Evolutionary conservation across 2,888 invertebrate species (phyloP).

Genomic region (Lamellibrachia columna): DNA sequence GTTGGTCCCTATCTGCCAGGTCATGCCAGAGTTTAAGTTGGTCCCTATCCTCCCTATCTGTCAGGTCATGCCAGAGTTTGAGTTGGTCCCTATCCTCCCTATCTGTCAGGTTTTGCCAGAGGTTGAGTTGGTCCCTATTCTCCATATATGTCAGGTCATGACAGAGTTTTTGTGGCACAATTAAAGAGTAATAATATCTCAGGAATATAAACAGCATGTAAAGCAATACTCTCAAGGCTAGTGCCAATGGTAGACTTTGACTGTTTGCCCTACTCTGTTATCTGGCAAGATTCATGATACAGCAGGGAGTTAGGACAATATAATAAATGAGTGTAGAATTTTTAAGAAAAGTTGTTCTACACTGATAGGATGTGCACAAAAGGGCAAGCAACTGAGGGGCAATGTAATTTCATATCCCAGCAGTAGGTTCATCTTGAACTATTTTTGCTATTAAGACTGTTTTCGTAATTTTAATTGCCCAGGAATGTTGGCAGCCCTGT

Average conservation of each 20-base stretch:
- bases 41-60: neutral
- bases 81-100: too few species aligned
- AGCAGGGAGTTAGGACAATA: neutral
- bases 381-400: neutral
- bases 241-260: neutral
- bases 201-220: slow-evolving; percentile 6
- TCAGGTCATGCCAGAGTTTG: too few species aligned
- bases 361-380: neutral
- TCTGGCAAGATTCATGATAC: neutral
- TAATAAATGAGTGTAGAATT: neutral
- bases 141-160: neutral
- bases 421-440: neutral
- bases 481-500: neutral
- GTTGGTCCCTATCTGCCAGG: neutral
- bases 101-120: too few species aligned
- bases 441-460: neutral
- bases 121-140: neutral
- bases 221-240: neutral
- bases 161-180: neutral
- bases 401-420: neutral
- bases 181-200: neutral
- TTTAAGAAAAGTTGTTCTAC: neutral
- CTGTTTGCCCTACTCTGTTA: slow-evolving; percentile 6
- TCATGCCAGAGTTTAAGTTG: neutral
- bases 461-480: neutral